A percentile compares a stretch with the other conserved stretches of the same genome.
These are phyloP conservation scores for Siniperca undulata DNA, from an alignment of 2,797 vertebrate genomes.

Conservation along the genomic window DNA sequence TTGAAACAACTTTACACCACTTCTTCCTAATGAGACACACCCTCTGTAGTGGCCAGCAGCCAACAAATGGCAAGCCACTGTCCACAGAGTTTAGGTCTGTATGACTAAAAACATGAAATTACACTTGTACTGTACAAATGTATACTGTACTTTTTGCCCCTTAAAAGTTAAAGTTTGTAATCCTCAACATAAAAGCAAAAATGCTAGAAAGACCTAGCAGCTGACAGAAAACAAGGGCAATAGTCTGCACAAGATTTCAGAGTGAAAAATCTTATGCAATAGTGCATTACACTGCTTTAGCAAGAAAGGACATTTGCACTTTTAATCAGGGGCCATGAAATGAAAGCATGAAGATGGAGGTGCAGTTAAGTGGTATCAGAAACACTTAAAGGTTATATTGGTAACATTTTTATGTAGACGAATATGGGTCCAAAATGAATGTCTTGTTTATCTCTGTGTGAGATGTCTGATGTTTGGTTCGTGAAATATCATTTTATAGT, in stretches of 20 bases:
- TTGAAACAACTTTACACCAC: constrained; percentile 47
- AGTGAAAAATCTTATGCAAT: background rate
- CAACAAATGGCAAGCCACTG: background rate
- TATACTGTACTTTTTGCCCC: background rate
- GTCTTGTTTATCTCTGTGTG: too few species aligned
- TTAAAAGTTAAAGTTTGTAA: constrained; percentile 4
- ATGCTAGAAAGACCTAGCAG: background rate
- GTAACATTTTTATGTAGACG: too few species aligned
- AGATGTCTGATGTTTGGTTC: too few species aligned
- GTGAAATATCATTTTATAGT: too few species aligned
- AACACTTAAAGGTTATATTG: constrained; percentile 2
- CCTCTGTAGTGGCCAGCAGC: background rate
- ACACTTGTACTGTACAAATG: constrained; percentile 14
- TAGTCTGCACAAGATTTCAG: background rate
- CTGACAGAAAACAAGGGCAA: background rate
- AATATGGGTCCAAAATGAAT: too few species aligned
- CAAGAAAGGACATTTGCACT: constrained; percentile 6
- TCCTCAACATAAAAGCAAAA: background rate
- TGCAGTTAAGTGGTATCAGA: constrained; percentile 19
- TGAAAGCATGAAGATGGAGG: constrained; percentile 9
- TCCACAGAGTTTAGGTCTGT: background rate
- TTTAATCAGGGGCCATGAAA: constrained; percentile 39
- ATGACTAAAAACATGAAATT: constrained; percentile 5
- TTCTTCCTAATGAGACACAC: constrained; percentile 61
- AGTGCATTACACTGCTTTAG: background rate